Conservation (phyloP, 2,888 invertebrate genomes). For the Plagodis pulveraria region DNA sequence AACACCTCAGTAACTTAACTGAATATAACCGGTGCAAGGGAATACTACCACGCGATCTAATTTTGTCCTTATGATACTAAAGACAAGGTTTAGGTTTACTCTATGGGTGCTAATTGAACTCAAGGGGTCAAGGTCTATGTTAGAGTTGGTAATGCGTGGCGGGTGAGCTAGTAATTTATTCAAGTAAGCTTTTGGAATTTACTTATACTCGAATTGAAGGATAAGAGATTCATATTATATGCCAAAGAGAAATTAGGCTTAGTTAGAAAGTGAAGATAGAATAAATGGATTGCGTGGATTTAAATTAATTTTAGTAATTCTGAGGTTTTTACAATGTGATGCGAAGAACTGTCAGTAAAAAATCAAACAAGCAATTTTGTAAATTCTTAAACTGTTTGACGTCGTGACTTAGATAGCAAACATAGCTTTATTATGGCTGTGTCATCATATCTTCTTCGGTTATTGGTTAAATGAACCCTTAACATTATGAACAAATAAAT, state of each 20-base stretch:
- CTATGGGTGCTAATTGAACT: constrained; percentile 19
- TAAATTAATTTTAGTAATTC: no score
- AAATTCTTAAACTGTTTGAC: no score
- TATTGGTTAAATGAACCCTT: neutral
- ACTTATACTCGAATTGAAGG: constrained; percentile 8
- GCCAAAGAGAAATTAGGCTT: no score
- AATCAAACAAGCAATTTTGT: no score
- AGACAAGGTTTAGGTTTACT: constrained; percentile 13
- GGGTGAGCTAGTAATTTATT: constrained; percentile 22
- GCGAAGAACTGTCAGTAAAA: no score
- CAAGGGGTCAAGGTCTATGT: constrained; percentile 23
- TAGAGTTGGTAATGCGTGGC: constrained; percentile 20
- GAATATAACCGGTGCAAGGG: constrained; percentile 23
- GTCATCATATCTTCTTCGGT: no score
- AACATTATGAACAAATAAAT: constrained; percentile 19
- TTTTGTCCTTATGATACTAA: constrained; percentile 10
- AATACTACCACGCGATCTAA: constrained; percentile 13
- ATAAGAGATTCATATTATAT: neutral
- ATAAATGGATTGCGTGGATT: no score
- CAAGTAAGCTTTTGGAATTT: constrained; percentile 11
- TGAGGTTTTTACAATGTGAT: no score
- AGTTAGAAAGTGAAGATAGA: no score
- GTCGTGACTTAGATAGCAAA: neutral
- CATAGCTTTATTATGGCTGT: no score
- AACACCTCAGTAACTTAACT: constrained; percentile 20